phyloP scores from a whole-genome alignment of 2,888 invertebrate genomes.

The Achlya flavicornis region DNA sequence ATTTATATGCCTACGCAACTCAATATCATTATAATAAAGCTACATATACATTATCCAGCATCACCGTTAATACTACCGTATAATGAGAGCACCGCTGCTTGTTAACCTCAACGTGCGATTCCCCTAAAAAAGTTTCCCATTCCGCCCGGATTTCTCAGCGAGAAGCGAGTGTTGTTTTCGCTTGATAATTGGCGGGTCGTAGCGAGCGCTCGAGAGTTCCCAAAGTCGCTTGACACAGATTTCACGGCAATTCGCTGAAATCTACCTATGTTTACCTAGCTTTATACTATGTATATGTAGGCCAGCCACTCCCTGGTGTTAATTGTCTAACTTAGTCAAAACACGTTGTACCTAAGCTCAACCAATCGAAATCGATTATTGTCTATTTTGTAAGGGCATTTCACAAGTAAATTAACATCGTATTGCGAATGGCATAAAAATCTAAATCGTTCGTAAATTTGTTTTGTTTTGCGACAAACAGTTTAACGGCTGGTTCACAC shows the following conservation, averaged over 20 bases:
- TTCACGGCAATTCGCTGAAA: constrained; percentile 34
- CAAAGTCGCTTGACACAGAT: constrained; percentile 62
- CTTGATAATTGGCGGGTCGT: constrained; percentile 51
- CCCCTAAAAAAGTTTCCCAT: constrained; percentile 23
- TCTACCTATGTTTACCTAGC: constrained; percentile 21
- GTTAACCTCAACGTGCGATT: constrained; percentile 2
- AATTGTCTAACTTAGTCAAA: background rate
- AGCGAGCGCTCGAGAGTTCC: constrained; percentile 39
- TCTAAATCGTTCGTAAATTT: too few relatives aligned
- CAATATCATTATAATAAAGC: background rate
- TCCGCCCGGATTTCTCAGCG: constrained; percentile 20
- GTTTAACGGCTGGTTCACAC: too few relatives aligned
- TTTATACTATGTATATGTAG: constrained; percentile 13
- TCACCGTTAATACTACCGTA: background rate
- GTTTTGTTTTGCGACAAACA: too few relatives aligned
- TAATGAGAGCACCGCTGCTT: background rate
- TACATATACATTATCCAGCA: background rate
- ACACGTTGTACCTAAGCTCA: background rate
- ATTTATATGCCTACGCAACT: background rate
- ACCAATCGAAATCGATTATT: background rate
- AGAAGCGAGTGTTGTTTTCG: constrained; percentile 40
- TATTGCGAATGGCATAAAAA: too few relatives aligned
- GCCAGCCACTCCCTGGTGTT: background rate
- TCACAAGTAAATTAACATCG: too few relatives aligned
- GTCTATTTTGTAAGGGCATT: background rate